Conservation (phyloP, 2,888 invertebrate genomes). For the Capitulum mitella region DNA sequence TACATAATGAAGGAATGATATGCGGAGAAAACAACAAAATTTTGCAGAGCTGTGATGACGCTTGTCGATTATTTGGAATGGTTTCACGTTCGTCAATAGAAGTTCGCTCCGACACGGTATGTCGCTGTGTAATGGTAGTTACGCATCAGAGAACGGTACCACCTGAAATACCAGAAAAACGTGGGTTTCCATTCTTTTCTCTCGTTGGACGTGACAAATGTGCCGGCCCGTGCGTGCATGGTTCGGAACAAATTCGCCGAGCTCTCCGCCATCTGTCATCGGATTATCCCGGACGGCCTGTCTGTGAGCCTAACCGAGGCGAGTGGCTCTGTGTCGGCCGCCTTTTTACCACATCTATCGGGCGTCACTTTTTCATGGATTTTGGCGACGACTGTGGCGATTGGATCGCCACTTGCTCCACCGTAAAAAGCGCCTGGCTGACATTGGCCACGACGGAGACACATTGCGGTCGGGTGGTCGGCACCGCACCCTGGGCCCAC, state of each 20-base stretch:
- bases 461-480: neutral
- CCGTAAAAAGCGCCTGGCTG: neutral
- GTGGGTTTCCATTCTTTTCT: too few relatives aligned
- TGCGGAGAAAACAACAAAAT: too few relatives aligned
- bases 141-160: too few relatives aligned
- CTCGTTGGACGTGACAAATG: neutral
- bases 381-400: conserved; percentile 4
- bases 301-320: too few relatives aligned
- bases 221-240: neutral
- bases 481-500: neutral
- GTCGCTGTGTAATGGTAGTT: too few relatives aligned
- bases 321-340: neutral
- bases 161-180: too few relatives aligned
- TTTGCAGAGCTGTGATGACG: too few relatives aligned
- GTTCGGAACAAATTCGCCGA: neutral
- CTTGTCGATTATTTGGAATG: too few relatives aligned
- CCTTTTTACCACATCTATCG: neutral
- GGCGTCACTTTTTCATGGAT: neutral
- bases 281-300: neutral
- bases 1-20: too few relatives aligned
- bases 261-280: neutral
- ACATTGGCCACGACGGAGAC: neutral
- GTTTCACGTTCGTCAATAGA: too few relatives aligned
- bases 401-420: neutral
- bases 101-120: too few relatives aligned